A percentile compares a stretch with the other conserved stretches of the same genome.
Evolutionary conservation across 1,140 invertebrate genomes (phyloP).

Genomic region (Apis cerana): DNA sequence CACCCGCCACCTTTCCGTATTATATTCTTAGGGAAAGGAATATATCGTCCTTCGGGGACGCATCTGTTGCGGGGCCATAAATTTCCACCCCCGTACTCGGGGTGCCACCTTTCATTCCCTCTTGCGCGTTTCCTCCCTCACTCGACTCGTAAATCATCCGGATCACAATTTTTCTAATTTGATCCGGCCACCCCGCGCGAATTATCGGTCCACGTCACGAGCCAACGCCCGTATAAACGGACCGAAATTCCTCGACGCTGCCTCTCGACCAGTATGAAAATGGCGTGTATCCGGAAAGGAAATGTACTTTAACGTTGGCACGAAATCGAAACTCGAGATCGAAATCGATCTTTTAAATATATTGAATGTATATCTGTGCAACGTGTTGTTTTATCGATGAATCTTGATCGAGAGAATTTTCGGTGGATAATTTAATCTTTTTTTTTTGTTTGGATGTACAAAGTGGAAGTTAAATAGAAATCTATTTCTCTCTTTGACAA

Average conservation of each 20-base stretch:
- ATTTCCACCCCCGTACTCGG: conserved; percentile 48
- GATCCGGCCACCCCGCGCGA: conserved; percentile 7
- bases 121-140: conserved; percentile 10
- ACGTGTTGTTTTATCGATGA: no score
- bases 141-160: conserved; percentile 53
- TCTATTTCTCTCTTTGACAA: no score
- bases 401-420: no score
- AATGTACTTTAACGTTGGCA: no score
- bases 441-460: no score
- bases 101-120: conserved; percentile 36
- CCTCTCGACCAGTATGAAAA: not conserved
- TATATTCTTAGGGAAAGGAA: conserved; percentile 54
- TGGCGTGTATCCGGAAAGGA: no score
- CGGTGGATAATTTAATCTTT: no score
- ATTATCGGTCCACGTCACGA: conserved; percentile 43
- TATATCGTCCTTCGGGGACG: conserved; percentile 58
- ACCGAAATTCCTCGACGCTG: conserved; percentile 30
- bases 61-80: conserved; percentile 62
- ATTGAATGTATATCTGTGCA: no score
- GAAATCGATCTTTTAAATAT: no score
- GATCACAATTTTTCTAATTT: conserved; percentile 59
- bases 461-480: not conserved
- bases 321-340: no score
- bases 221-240: conserved; percentile 28
- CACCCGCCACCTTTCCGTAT: conserved; percentile 32